Percentiles rank a stretch among this genome's conserved stretches.
These are phyloP conservation scores for Arizona elegans DNA, from an alignment of 2,113 vertebrate genomes.

Conservation along the genomic window DNA sequence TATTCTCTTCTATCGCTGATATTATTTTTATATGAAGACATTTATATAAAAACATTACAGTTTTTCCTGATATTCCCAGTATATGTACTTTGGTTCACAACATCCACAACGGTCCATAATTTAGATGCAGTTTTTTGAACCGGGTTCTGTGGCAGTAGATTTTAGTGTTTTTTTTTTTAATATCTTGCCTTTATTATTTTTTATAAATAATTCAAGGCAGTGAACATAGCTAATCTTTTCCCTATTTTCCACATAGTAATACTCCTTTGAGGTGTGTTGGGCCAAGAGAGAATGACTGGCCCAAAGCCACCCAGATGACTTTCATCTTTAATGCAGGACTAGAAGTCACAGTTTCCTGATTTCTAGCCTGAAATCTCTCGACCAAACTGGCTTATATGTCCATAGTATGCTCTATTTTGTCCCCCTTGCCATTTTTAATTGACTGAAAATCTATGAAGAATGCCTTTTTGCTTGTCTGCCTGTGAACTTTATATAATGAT, in stretches of 20 bases:
- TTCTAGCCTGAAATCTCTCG: not conserved
- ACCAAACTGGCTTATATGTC: not conserved
- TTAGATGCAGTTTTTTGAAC: not conserved
- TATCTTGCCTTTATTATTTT: no score
- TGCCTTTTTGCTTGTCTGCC: not conserved
- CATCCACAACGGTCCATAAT: not conserved
- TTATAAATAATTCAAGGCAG: no score
- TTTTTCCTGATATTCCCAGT: not conserved
- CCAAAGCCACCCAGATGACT: not conserved
- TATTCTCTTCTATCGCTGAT: not conserved
- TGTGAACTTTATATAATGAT: not conserved
- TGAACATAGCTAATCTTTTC: no score
- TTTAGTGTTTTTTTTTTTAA: no score
- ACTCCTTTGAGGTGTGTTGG: no score
- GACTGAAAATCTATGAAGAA: not conserved
- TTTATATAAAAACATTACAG: not conserved
- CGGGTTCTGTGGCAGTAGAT: not conserved
- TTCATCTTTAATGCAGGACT: not conserved
- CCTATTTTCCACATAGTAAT: no score
- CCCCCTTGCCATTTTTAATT: not conserved
- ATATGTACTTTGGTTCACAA: not conserved
- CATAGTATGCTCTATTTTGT: not conserved
- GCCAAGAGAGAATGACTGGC: not conserved
- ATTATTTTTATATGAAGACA: not conserved
- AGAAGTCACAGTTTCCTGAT: not conserved